These are phyloP conservation scores for Aplodontia rufa DNA, from an alignment of 2,113 vertebrate species.

Conservation along the genomic window DNA sequence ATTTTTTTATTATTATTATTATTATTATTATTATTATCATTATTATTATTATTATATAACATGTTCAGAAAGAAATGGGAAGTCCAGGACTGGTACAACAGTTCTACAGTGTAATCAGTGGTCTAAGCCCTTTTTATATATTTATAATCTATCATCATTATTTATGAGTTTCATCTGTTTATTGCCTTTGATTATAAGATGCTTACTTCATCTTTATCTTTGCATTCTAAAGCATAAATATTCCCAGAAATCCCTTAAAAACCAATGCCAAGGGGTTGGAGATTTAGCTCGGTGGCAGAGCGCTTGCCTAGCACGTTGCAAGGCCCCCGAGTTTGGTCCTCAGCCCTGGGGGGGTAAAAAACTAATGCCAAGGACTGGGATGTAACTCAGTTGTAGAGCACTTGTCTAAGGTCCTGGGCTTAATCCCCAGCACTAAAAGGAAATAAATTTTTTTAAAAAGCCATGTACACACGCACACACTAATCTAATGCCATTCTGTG, in stretches of 20 bases:
- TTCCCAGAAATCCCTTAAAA: constrained; percentile 17
- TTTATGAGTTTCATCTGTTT: neutral
- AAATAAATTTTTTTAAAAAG: neutral
- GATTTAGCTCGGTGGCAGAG: neutral
- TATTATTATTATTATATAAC: neutral
- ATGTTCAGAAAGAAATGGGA: neutral
- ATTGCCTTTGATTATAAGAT: neutral
- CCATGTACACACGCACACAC: neutral
- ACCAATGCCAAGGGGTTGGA: neutral
- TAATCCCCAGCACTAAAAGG: neutral
- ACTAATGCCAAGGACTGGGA: neutral
- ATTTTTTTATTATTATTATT: neutral
- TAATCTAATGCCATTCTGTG: neutral
- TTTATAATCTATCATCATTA: neutral
- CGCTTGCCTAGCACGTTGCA: neutral
- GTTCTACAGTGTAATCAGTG: neutral
- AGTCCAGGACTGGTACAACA: neutral
- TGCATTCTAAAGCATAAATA: neutral
- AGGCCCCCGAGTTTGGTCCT: too few relatives aligned
- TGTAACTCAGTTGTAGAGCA: neutral
- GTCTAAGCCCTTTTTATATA: neutral
- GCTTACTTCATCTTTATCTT: constrained; percentile 43
- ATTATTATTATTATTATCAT: too few relatives aligned
- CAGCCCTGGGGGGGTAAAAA: too few relatives aligned
- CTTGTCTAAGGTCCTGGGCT: neutral